Conservation (phyloP, 2,888 invertebrate genomes). For the Panzeria rudis region DNA sequence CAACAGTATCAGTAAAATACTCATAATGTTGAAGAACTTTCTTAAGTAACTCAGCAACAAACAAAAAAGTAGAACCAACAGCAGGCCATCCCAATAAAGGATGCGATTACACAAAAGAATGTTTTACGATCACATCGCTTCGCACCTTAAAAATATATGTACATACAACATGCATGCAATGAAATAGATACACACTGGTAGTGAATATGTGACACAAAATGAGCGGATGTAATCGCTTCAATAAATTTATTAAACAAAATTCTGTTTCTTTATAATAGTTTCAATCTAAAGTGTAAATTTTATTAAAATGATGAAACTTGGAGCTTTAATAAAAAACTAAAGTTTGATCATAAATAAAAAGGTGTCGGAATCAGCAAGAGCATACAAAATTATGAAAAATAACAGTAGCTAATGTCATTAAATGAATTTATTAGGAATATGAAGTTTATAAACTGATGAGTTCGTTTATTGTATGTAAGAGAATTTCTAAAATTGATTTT, state of each 20-base stretch:
- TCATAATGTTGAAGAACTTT: slow-evolving; percentile 43
- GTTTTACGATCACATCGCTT: slow-evolving; percentile 31
- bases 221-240: not conserved
- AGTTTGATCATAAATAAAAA: not conserved
- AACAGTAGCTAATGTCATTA: not conserved
- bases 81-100: slow-evolving; percentile 36
- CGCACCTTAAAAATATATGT: slow-evolving; percentile 1
- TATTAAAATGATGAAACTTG: no score
- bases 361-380: not conserved
- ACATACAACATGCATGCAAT: not conserved
- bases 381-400: not conserved
- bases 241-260: not conserved
- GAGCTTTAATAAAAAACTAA: no score
- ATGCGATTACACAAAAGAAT: slow-evolving; percentile 46
- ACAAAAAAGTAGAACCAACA: slow-evolving; percentile 21
- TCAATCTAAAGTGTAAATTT: not conserved
- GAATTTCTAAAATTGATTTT: no score
- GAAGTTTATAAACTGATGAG: no score
- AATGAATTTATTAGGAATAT: no score
- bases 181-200: not conserved
- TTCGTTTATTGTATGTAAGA: no score
- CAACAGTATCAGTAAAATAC: slow-evolving; percentile 55
- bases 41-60: slow-evolving; percentile 46
- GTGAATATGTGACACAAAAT: not conserved
- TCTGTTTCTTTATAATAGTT: not conserved